A percentile compares a stretch with the other conserved stretches of the same genome.
Conservation (phyloP, 2,113 vertebrate genomes). For the Hyla sarda region DNA sequence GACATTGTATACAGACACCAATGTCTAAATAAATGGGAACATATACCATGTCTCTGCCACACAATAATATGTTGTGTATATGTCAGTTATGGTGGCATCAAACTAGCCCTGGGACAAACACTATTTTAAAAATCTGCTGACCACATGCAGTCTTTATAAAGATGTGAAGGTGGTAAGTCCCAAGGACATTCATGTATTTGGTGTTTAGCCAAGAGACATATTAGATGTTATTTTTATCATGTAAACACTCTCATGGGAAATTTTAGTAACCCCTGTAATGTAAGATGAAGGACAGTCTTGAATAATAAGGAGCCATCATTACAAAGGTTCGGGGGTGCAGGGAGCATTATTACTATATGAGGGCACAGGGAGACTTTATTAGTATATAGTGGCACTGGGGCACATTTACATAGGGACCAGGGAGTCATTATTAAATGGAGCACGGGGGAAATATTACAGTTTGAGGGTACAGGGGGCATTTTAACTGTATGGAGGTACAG, state of each 20-base stretch:
- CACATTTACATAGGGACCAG: too few relatives aligned
- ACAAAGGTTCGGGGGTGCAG: too few relatives aligned
- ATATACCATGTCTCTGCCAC: neutral
- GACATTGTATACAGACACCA: too few relatives aligned
- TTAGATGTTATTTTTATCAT: slow-evolving; percentile 44
- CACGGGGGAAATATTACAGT: too few relatives aligned
- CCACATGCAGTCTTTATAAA: neutral
- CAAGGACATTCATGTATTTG: slow-evolving; percentile 25
- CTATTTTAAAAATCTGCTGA: slow-evolving; percentile 32
- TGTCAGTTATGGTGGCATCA: neutral
- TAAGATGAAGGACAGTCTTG: neutral
- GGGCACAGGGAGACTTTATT: too few relatives aligned
- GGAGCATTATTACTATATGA: too few relatives aligned
- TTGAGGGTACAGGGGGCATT: too few relatives aligned
- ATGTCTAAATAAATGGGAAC: too few relatives aligned
- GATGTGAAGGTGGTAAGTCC: slow-evolving; percentile 26
- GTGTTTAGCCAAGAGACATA: slow-evolving; percentile 13
- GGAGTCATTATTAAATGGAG: too few relatives aligned
- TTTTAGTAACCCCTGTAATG: neutral
- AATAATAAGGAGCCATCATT: neutral
- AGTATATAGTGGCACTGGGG: too few relatives aligned
- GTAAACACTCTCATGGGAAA: neutral
- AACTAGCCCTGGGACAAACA: neutral
- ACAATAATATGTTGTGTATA: slow-evolving; percentile 5
- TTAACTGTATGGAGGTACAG: too few relatives aligned